A percentile compares a stretch with the other conserved stretches of the same genome.
Evolutionary conservation across 2,888 invertebrate species (phyloP).

Genomic region (Pyrochroa serraticornis): DNA sequence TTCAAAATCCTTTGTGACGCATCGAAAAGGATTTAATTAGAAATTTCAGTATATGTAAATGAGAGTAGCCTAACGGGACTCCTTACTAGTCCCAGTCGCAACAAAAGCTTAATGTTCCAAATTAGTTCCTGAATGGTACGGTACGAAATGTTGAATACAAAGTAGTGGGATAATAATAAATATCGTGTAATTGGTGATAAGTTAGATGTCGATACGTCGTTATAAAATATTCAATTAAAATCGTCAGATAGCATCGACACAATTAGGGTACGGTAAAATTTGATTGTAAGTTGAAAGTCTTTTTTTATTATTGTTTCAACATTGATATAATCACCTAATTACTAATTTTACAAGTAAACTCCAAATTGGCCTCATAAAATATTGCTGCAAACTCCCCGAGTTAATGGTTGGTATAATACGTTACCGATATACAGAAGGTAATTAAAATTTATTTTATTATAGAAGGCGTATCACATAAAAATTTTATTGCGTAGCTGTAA

Average conservation of each 20-base stretch:
- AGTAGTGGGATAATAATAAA: slow-evolving; percentile 13
- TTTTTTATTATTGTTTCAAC: neutral
- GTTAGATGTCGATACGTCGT: no score
- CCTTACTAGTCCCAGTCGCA: slow-evolving; percentile 20
- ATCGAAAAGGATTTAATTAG: slow-evolving; percentile 23
- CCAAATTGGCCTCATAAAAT: slow-evolving; percentile 3
- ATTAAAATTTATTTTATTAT: slow-evolving; percentile 11
- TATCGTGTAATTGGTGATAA: no score
- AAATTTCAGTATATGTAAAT: slow-evolving; percentile 25
- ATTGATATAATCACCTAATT: slow-evolving; percentile 4
- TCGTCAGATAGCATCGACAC: no score
- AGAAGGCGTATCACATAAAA: neutral
- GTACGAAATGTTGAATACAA: slow-evolving; percentile 14
- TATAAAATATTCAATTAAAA: no score
- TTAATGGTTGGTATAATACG: neutral
- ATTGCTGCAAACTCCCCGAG: neutral
- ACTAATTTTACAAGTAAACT: neutral
- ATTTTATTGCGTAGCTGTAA: no score
- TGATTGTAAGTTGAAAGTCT: no score
- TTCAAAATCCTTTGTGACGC: slow-evolving; percentile 16
- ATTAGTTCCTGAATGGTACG: slow-evolving; percentile 24
- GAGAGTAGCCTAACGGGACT: slow-evolving; percentile 19
- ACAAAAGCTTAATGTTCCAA: slow-evolving; percentile 27
- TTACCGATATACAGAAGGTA: slow-evolving; percentile 2
- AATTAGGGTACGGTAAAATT: no score